Base-by-base conservation (phyloP, 2,113 vertebrate genomes). In the western clawed frog (Xenopus tropicalis) region DNA sequence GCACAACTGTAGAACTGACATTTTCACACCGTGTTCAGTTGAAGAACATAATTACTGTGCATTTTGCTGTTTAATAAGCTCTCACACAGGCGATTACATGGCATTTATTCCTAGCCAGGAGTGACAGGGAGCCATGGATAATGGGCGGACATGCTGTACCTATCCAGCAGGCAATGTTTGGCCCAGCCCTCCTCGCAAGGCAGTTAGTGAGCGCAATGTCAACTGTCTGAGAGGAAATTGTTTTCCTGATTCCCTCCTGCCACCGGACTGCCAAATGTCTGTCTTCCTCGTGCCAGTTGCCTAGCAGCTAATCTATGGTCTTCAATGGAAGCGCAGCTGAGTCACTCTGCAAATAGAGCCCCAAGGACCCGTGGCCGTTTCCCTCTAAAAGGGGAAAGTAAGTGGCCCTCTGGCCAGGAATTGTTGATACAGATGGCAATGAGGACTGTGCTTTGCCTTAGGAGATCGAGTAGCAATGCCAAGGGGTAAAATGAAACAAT, bases 401-500 rank as follows among this genome's bases (percentile, higher is more conserved):
- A 54, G 52, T 54, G 52, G 52, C 52, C 52, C 52, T 54, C 52
- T 54, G 52, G 52, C 52, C 19, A 54, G 52, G 52, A 54, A 54
- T 9, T 20, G 52, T 54, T n/a, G 14, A 54, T 54, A 17, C 52
- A 54, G 19, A 17, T 54, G 52, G 52, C 52, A 54, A n/a, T n/a
- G 17, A 17, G 19, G 1, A 54, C 17, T 54, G 7, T 17, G 52
- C 52, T 17, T 54, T 54, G 52, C 46, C 46, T 48, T 48, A 54
- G 52, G 19, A 54, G 52, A 54, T 3, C 17, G 3, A 14, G 17
- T 5, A 54, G 52, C 16, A 4, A 20, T n/a, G 52, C 52, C 52
- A n/a, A 54, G 52, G 52, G 52, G 52, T 54, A 54, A n/a, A 54
- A n/a, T 54, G 52, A 54, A 54, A 17, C 19, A 4, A 1, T 54